Evolutionary conservation across 2,888 invertebrate genomes (phyloP), one percentile per base, ranked within the genome.

Genomic region (Anorthoa munda): DNA sequence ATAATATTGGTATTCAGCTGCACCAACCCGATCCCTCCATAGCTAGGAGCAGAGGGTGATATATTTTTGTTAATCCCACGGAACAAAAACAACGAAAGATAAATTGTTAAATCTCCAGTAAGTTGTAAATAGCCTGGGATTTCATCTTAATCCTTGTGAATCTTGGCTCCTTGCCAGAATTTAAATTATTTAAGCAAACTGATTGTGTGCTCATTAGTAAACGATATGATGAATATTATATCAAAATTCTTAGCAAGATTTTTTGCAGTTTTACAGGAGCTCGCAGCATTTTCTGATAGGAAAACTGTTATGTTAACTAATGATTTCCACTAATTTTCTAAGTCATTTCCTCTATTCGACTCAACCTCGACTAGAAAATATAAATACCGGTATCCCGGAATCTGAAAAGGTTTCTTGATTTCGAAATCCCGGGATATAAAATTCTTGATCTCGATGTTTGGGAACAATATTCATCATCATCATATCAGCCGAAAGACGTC

Each of bases 181-280:
- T 26, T 21, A 1, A 23, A 71, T 66, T 39, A 56, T 53, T 56
- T 18, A 46, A 60, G 26, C 13, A n/a, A 5, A 48, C 53, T 65
- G 31, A 55, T 66, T 75, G 56, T 50, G 17, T 39, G 13, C 51
- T 81, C 46, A 80, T 80, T 80, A 53, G 55, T 31, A 46, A 56
- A 39, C 12, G 7, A 63, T 66, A 18, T 21, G 7, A 65, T 1
- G 2, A 48, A 64, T 53, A 21, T 3, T 45, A 4, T 23, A 15
- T 31, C 31, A 3, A 15, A 48, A 18, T 23, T 5, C 5, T 15
- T 53, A 12, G 31, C 31, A 31, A 2, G 31, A 31, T 31, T 4
- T 21, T 53, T n/a, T 53, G 3, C 51, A 53, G 51, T 4, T 21
- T 21, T 21, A 4, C 13, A 55, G 5, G 15, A 21, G 23, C 5